A percentile compares a stretch with the other conserved stretches of the same genome.
phyloP scores from a whole-genome alignment of 37 sponge, comb jelly and placozoan species.

The Hormiphora californensis region DNA sequence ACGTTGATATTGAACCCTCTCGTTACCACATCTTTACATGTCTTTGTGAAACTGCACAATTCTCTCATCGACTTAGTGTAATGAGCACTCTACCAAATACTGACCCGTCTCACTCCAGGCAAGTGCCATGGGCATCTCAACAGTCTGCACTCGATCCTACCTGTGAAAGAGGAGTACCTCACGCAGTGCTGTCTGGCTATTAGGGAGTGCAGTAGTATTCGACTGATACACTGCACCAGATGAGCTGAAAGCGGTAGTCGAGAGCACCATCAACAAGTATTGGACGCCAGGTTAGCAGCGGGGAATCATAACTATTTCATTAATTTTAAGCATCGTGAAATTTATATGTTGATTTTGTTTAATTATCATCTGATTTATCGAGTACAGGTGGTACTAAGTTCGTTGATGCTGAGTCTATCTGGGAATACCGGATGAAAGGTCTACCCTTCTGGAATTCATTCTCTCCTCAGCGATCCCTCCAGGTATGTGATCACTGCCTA shows the following conservation, averaged over 20 bases:
- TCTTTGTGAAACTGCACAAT: no score
- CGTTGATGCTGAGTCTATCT: constrained; percentile 4
- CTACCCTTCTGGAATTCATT: constrained; percentile 54
- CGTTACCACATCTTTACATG: no score
- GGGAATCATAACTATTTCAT: not conserved
- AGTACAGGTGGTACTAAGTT: not conserved
- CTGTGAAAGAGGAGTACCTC: constrained; percentile 28
- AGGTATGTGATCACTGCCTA: not conserved
- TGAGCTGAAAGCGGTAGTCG: not conserved
- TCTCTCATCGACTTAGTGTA: no score
- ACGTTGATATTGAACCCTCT: no score
- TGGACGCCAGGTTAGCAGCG: constrained; percentile 33
- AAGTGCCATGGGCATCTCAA: no score
- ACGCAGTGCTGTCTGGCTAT: constrained; percentile 24
- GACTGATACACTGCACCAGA: constrained; percentile 25
- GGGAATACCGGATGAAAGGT: constrained; percentile 43
- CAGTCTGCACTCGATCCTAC: no score
- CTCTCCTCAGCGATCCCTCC: constrained; percentile 31
- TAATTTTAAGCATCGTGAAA: no score
- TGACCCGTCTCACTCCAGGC: no score
- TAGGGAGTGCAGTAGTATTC: not conserved
- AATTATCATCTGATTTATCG: no score
- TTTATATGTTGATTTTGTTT: no score
- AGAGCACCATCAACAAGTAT: not conserved
- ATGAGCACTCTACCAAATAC: no score